A percentile compares a stretch with the other conserved stretches of the same genome.
Conservation (phyloP, 2,888 invertebrate genomes). For the Nephrotoma appendiculata region DNA sequence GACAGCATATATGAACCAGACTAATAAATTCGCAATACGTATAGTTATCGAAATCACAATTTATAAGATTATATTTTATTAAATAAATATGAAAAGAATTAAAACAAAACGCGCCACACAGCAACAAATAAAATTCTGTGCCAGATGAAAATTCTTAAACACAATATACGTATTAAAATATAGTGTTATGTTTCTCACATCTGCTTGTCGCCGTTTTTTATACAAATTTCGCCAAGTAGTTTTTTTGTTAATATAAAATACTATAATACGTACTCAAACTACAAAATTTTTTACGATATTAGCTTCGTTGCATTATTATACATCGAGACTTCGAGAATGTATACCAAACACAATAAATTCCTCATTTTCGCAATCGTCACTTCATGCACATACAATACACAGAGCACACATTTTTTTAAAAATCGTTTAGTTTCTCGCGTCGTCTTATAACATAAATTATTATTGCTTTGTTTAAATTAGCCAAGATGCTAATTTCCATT, state of each 20-base stretch:
- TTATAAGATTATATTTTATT: neutral
- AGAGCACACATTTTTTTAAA: neutral
- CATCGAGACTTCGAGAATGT: neutral
- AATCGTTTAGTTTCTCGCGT: neutral
- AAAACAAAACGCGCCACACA: neutral
- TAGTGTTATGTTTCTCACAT: neutral
- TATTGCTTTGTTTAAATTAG: neutral
- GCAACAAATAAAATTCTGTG: neutral
- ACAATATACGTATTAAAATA: neutral
- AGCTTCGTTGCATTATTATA: neutral
- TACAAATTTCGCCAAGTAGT: neutral
- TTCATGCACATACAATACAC: neutral
- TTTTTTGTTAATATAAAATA: neutral
- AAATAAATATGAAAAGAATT: neutral
- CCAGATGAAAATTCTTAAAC: neutral
- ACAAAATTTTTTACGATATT: neutral
- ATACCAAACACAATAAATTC: neutral
- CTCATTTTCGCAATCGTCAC: neutral
- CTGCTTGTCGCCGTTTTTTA: neutral
- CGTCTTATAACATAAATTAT: neutral
- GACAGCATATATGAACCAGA: neutral
- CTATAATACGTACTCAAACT: neutral
- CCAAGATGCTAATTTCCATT: constrained; percentile 1
- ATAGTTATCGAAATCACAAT: neutral
- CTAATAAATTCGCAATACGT: neutral